Evolutionary conservation across 1,140 invertebrate genomes (phyloP), one percentile per base, ranked within the genome.

Genomic region (Arion vulgaris): DNA sequence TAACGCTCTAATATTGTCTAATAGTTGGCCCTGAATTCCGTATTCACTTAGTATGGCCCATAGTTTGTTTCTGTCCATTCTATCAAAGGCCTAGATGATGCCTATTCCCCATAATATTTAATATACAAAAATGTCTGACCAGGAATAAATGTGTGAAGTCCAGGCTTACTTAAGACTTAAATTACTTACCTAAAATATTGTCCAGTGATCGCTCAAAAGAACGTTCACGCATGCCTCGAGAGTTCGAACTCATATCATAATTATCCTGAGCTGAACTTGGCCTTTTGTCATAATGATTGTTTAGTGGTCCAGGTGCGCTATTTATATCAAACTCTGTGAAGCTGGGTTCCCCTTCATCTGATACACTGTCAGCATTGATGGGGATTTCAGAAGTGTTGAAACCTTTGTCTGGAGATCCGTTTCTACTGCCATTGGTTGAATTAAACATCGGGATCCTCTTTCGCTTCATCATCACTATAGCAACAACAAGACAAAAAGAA

Each of bases 171-270:
- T n/a, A n/a, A n/a, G n/a, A n/a, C n/a, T n/a, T 45, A 15, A 15
- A 82, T 11, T 13, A 39, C 62, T 57, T 57, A 76, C 74, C 49
- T 51, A 76, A 53, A 36, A 76, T 76, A 53, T 76, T 76, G 45
- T 76, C 74, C 28, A 76, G 36, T 5, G 74, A 76, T 28, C 41
- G 23, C 45, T 76, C 74, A 76, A 76, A 76, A 5, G 74, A 51
- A 15, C 74, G 41, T 23, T 76, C 74, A 26, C 71, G 17, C 28
- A 49, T 9, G 23, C 41, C 71, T 41, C 28, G 71, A 39, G 62
- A 32, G 19, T 4, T 66, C n/a, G 17, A 66, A 32, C 71, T n/a
- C 71, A 41, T 41, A 9, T 49, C 71, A 39, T 49, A 66, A 49
- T 73, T 73, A 49, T 73, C 71, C 38, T 41, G 36, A 9, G 71